Evolutionary conservation across 2,797 vertebrate species (phyloP).

Genomic region (Silurus aristotelis): DNA sequence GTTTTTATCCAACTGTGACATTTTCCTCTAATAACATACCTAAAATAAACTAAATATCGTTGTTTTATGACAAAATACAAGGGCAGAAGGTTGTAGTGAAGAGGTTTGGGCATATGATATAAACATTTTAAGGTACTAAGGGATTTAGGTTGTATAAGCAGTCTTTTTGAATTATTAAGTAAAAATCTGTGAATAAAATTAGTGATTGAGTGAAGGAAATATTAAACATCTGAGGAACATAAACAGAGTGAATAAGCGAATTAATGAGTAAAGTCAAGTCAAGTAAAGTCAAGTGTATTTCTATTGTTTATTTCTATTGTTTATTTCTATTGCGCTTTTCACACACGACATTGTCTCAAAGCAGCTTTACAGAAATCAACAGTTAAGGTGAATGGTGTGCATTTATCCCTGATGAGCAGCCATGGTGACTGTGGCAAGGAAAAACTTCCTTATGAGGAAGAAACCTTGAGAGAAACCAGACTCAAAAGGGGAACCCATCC

Average conservation of each 20-base stretch:
- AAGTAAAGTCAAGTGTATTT: too few relatives aligned
- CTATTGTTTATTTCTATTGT: too few relatives aligned
- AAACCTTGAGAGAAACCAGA: too few relatives aligned
- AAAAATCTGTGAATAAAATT: neutral
- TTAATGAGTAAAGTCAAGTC: neutral
- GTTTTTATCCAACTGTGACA: neutral
- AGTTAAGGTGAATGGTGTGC: too few relatives aligned
- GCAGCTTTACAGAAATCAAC: too few relatives aligned
- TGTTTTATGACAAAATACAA: neutral
- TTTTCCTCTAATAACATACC: neutral
- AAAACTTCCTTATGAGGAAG: too few relatives aligned
- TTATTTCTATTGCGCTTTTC: too few relatives aligned
- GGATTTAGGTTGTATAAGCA: neutral
- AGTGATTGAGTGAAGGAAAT: neutral
- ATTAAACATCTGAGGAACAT: neutral
- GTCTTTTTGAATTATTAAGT: neutral
- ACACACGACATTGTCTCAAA: too few relatives aligned
- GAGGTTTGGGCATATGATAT: neutral
- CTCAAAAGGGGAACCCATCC: too few relatives aligned
- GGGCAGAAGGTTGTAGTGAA: neutral
- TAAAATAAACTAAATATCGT: neutral
- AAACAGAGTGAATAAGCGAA: neutral
- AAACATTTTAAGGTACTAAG: neutral
- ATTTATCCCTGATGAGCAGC: too few relatives aligned
- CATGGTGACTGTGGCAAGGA: too few relatives aligned